A percentile compares a stretch with the other conserved stretches of the same genome.
Evolutionary conservation across 1,140 invertebrate genomes (phyloP).

Genomic region (Coptotermes formosanus): DNA sequence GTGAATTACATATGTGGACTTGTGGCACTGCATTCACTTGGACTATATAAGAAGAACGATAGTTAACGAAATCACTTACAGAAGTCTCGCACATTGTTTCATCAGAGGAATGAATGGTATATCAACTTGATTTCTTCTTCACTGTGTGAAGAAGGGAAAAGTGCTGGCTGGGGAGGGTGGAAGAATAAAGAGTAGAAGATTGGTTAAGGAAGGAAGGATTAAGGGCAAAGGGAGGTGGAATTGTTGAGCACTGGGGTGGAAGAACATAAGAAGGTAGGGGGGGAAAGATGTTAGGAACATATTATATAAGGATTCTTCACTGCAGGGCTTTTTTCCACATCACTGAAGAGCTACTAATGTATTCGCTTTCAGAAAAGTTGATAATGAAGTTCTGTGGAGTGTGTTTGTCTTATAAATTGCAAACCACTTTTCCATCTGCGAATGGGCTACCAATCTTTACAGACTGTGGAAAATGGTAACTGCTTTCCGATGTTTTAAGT

Average conservation of each 20-base stretch:
- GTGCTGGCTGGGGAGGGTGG: neutral
- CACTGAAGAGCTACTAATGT: neutral
- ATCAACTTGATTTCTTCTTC: no score
- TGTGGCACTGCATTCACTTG: no score
- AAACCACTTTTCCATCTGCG: neutral
- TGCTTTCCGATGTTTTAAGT: no score
- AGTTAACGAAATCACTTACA: no score
- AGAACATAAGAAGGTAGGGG: neutral
- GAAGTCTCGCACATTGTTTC: no score
- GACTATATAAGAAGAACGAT: no score
- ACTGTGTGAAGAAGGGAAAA: no score
- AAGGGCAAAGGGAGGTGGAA: neutral
- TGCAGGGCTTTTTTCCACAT: neutral
- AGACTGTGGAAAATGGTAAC: no score
- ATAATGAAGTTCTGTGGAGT: neutral
- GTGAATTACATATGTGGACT: no score
- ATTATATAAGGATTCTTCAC: neutral
- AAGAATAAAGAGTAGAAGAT: neutral
- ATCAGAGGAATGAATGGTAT: no score
- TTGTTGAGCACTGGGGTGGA: neutral
- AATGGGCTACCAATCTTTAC: neutral
- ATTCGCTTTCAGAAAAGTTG: neutral
- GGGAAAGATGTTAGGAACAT: neutral
- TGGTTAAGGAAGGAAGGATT: neutral
- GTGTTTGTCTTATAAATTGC: conserved; percentile 20